phyloP scores from a whole-genome alignment of 1,140 invertebrate species.

The Dreissena polymorpha region DNA sequence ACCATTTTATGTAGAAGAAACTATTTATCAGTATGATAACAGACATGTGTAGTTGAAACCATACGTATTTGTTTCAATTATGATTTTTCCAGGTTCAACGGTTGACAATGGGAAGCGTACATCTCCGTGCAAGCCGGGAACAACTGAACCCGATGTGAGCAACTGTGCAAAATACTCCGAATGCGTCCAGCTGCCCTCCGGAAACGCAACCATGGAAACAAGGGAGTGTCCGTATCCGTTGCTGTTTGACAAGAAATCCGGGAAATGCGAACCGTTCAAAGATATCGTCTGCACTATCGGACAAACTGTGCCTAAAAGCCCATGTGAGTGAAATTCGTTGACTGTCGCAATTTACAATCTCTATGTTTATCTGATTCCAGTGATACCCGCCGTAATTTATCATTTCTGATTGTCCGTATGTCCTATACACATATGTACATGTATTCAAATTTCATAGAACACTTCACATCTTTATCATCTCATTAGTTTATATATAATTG shows the following conservation, averaged over 20 bases:
- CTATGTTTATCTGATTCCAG: not conserved
- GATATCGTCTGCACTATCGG: constrained; percentile 8
- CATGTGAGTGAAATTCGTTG: constrained; percentile 27
- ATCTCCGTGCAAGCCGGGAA: constrained; percentile 34
- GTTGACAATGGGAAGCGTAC: not conserved
- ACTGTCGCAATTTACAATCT: not conserved
- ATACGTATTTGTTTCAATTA: too few relatives aligned
- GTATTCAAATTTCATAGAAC: too few relatives aligned
- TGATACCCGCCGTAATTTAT: too few relatives aligned
- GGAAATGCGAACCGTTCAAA: constrained; percentile 50
- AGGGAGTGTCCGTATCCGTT: constrained; percentile 39
- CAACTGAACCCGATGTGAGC: not conserved
- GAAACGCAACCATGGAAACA: constrained; percentile 18
- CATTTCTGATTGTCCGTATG: too few relatives aligned
- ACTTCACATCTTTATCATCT: too few relatives aligned
- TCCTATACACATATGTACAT: too few relatives aligned
- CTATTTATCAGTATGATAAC: too few relatives aligned
- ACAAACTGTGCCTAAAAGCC: constrained; percentile 43
- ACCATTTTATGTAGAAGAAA: too few relatives aligned
- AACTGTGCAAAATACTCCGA: constrained; percentile 44
- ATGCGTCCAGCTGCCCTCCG: constrained; percentile 21
- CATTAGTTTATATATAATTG: too few relatives aligned
- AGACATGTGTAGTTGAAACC: too few relatives aligned
- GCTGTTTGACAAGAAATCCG: constrained; percentile 21
- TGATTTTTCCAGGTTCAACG: too few relatives aligned